Conservation (phyloP, 2,888 invertebrate species). For the Trachelus stipa region DNA sequence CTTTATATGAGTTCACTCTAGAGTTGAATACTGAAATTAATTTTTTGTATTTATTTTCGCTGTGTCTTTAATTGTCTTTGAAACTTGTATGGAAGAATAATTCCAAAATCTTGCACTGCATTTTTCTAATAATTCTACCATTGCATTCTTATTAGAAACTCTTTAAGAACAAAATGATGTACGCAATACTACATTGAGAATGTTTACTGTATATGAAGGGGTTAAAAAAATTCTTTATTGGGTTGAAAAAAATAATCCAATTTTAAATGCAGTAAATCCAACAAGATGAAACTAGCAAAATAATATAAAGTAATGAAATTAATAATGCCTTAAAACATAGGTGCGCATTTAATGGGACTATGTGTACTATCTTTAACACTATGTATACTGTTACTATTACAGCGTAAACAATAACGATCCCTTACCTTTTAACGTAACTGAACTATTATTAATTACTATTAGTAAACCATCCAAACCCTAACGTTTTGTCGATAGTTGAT, state of each 20-base stretch:
- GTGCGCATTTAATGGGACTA: slow-evolving; percentile 35
- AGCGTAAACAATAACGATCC: slow-evolving; percentile 13
- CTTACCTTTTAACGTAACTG: slow-evolving; percentile 13
- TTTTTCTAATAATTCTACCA: slow-evolving; percentile 4
- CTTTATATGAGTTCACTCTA: background rate
- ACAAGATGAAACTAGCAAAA: background rate
- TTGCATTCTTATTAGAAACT: slow-evolving; percentile 1
- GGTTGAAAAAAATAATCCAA: background rate
- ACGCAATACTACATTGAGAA: slow-evolving; percentile 7
- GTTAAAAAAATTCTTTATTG: slow-evolving; percentile 21
- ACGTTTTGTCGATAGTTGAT: background rate
- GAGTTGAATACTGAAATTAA: background rate
- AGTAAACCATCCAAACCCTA: background rate
- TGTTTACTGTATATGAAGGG: slow-evolving; percentile 14
- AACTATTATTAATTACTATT: slow-evolving; percentile 16
- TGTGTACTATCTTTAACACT: slow-evolving; percentile 24
- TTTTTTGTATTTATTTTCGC: slow-evolving; percentile 4
- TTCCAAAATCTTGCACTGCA: slow-evolving; percentile 15
- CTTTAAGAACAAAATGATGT: background rate
- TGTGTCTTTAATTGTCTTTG: background rate
- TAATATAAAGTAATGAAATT: background rate
- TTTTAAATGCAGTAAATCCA: background rate
- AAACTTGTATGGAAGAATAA: slow-evolving; percentile 2
- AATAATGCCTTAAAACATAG: slow-evolving; percentile 50
- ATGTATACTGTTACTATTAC: slow-evolving; percentile 3